Evolutionary conservation across 1,140 invertebrate genomes (phyloP), one percentile per base, ranked within the genome.

Genomic region (Magallana gigas): DNA sequence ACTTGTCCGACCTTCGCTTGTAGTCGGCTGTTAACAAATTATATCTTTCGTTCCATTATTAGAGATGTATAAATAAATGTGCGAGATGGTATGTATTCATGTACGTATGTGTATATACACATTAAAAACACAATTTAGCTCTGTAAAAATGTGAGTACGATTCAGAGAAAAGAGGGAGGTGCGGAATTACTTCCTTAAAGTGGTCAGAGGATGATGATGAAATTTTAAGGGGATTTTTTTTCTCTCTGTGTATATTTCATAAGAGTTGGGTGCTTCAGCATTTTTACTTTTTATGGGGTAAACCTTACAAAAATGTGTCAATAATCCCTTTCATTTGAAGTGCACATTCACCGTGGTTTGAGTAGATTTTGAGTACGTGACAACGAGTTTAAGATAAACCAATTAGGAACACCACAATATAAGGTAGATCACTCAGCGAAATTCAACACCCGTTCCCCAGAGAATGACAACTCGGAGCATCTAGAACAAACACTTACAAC

Each of bases 11-110:
- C 57, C 81, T 83, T 57, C 18, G 6, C 57, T 57, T 83, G 81
- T 58, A 83, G 16, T 57, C 16, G 57, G 16, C 48, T 83, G 57
- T 83, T 83, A 83, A 83, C 81, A 83, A 83, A 83, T 83, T 83
- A n/a, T 83, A 83, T 83, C 48, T 83, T 57, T 58, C 81, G 81
- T 76, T 76, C 68, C 18, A 12, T 76, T 76, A 76, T 76, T 29
- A 36, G 68, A 76, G 36, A 76, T 29, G 68, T 29, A 76, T 76
- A 36, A 76, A 76, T 76, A 76, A 76, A 76, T 76, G 68, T 76
- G 68, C 14, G 23, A 29, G 68, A 76, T 23, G 11, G 12, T 36
- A 36, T 76, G 23, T 76, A 36, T 76, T 29, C 23, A 36, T 36
- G 23, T 76, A 36, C 36, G 29, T 36, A 76, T 23, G 23, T 76